A percentile compares a stretch with the other conserved stretches of the same genome.
Evolutionary conservation across 2,797 vertebrate species (phyloP).

Genomic region (Sphaeramia orbicularis): DNA sequence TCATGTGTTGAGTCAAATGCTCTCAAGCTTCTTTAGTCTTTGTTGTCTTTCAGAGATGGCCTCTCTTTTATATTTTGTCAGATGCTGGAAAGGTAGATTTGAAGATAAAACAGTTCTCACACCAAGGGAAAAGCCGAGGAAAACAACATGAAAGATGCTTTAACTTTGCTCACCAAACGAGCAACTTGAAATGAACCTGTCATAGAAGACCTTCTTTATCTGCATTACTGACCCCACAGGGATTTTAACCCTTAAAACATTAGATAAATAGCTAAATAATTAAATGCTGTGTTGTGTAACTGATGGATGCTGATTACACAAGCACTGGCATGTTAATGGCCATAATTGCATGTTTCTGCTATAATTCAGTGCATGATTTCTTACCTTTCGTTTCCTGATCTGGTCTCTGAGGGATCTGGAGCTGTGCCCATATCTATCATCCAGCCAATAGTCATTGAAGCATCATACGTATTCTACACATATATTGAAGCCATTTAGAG

Average conservation of each 20-base stretch:
- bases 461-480: too few species aligned
- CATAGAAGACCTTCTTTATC: background rate
- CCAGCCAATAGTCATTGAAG: constrained; percentile 17
- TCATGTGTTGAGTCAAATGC: constrained; percentile 33
- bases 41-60: constrained; percentile 54
- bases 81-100: constrained; percentile 49
- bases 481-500: too few species aligned
- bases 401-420: constrained; percentile 14
- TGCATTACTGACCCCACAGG: constrained; percentile 14
- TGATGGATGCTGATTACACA: constrained; percentile 71
- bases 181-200: constrained; percentile 19
- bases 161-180: constrained; percentile 47
- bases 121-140: constrained; percentile 37
- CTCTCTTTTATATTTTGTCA: constrained; percentile 21
- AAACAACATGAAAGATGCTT: constrained; percentile 41
- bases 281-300: constrained; percentile 21
- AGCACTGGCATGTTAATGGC: constrained; percentile 51
- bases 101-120: constrained; percentile 57
- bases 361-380: constrained; percentile 44
- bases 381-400: constrained; percentile 37
- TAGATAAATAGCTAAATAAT: too few species aligned
- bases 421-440: constrained; percentile 21
- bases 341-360: constrained; percentile 49
- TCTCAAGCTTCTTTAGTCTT: constrained; percentile 24
- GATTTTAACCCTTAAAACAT: constrained; percentile 1